Evolutionary conservation across 2,888 invertebrate genomes (phyloP).

Genomic region (Tachina lurida): DNA sequence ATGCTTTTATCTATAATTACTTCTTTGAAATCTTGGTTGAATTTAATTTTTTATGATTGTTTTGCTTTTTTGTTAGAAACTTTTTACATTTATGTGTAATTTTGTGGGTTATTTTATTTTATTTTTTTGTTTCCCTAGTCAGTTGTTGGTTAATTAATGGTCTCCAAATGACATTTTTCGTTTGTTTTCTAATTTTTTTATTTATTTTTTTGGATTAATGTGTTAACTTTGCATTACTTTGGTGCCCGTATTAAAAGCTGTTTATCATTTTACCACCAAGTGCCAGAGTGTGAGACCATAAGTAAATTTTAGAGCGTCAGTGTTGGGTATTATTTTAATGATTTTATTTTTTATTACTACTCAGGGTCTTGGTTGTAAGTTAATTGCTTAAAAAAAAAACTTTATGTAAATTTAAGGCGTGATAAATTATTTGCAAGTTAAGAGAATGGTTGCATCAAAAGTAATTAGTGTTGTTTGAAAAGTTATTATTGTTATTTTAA

Average conservation of each 20-base stretch:
- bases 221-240: conserved; percentile 51
- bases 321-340: conserved; percentile 22
- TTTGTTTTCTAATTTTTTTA: conserved; percentile 26
- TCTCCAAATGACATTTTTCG: conserved; percentile 61
- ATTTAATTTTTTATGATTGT: conserved; percentile 25
- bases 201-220: conserved; percentile 9
- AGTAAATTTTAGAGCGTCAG: conserved; percentile 3
- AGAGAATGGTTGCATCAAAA: background rate
- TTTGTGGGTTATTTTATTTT: background rate
- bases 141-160: conserved; percentile 63
- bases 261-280: conserved; percentile 58
- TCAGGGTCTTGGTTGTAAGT: background rate
- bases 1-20: conserved; percentile 60
- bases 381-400: conserved; percentile 1
- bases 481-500: too few species aligned
- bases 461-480: too few species aligned
- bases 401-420: background rate
- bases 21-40: conserved; percentile 51
- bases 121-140: conserved; percentile 15
- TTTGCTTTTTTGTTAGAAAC: conserved; percentile 16
- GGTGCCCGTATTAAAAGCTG: conserved; percentile 1
- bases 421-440: background rate
- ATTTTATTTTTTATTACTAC: conserved; percentile 4
- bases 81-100: conserved; percentile 30
- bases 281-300: background rate